Percentiles rank a stretch among this genome's conserved stretches.
Conservation (phyloP, 2,797 vertebrate genomes). For the Toxotes lorentzi region DNA sequence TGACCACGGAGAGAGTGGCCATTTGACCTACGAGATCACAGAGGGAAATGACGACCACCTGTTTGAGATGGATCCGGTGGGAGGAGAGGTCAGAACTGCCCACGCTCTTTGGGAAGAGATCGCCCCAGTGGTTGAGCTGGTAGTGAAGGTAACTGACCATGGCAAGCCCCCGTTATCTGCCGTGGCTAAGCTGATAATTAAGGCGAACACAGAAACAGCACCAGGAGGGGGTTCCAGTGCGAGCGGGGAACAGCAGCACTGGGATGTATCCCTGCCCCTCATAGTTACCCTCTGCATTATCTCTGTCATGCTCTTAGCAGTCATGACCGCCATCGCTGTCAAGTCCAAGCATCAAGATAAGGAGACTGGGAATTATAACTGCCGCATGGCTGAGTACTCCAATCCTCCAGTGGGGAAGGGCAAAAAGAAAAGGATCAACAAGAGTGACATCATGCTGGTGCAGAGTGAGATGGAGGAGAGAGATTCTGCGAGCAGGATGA, state of each 20-base stretch:
- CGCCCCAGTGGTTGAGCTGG: constrained; percentile 93
- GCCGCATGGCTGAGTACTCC: constrained; percentile 98
- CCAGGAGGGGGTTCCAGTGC: constrained; percentile 92
- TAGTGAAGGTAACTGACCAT: constrained; percentile 98
- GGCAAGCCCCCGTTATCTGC: constrained; percentile 97
- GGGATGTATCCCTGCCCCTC: constrained; percentile 97
- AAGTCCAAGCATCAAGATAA: constrained; percentile 99
- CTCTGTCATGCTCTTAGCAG: constrained; percentile 96
- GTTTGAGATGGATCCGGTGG: constrained; percentile 96
- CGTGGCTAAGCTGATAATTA: constrained; percentile 96
- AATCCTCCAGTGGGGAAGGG: constrained; percentile 95
- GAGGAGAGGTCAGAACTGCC: constrained; percentile 94
- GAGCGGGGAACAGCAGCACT: constrained; percentile 94
- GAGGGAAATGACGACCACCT: constrained; percentile 98
- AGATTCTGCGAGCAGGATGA: constrained; percentile 98
- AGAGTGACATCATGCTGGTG: constrained; percentile 99
- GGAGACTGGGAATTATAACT: constrained; percentile 99
- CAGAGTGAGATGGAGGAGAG: constrained; percentile 99
- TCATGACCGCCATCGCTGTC: constrained; percentile 98
- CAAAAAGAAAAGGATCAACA: constrained; percentile 99
- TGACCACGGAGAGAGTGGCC: constrained; percentile 97
- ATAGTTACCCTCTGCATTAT: constrained; percentile 98
- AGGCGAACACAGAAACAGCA: constrained; percentile 89
- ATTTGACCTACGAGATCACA: constrained; percentile 96
- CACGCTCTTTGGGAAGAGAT: constrained; percentile 98